These are phyloP conservation scores for Chaenogobius annularis DNA, from an alignment of 2,113 vertebrate species.

Conservation along the genomic window DNA sequence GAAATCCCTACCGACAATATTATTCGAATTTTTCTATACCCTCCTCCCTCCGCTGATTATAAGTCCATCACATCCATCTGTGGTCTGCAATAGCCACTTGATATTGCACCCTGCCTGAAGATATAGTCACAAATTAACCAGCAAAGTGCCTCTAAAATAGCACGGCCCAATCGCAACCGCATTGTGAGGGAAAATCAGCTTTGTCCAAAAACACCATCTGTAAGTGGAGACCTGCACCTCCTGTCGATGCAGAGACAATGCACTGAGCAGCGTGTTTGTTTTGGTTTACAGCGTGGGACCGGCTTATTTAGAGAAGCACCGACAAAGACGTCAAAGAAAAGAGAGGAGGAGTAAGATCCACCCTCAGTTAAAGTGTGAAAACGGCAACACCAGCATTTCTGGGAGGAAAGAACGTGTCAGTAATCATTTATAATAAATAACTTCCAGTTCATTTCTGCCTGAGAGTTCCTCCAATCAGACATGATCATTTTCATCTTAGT, in stretches of 20 bases:
- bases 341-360: conserved; percentile 18
- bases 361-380: conserved; percentile 22
- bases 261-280: conserved; percentile 51
- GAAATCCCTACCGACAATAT: no score
- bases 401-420: background rate
- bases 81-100: background rate
- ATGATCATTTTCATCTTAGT: no score
- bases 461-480: no score
- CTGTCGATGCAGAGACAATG: conserved; percentile 43
- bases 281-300: conserved; percentile 48
- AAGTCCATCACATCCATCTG: background rate
- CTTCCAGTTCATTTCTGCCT: background rate
- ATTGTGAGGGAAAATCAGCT: conserved; percentile 19
- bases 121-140: conserved; percentile 59
- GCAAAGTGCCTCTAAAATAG: conserved; percentile 37
- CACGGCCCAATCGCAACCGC: conserved; percentile 18
- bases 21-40: no score
- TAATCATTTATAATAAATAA: background rate
- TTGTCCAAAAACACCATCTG: conserved; percentile 17
- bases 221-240: conserved; percentile 51
- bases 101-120: conserved; percentile 23
- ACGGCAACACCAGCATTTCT: background rate
- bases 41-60: no score
- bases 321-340: conserved; percentile 25
- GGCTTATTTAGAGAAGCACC: conserved; percentile 53